Conservation (phyloP, 2,113 vertebrate genomes). For the Ciconia boyciana region DNA sequence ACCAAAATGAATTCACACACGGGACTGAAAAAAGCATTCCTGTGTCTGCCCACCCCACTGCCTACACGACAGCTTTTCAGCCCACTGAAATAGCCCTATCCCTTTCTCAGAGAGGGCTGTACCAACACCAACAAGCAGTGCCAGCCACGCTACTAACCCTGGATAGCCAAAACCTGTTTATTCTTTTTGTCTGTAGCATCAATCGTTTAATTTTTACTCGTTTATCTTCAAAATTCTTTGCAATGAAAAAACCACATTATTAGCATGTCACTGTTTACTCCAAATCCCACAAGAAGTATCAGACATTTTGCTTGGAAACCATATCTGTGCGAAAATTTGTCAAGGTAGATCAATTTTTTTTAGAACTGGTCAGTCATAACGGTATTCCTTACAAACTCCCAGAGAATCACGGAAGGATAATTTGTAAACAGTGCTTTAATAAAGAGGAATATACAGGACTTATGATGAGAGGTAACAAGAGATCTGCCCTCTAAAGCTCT, state of each 20-base stretch:
- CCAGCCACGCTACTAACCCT: background rate
- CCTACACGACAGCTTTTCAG: background rate
- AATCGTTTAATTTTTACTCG: background rate
- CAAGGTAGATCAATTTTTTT: background rate
- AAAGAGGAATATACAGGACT: background rate
- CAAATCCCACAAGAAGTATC: background rate
- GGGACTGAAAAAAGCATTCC: background rate
- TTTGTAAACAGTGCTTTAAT: conserved; percentile 9
- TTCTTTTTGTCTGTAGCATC: background rate
- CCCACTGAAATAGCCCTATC: background rate
- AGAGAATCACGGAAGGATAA: background rate
- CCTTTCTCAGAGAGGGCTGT: background rate
- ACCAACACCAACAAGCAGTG: background rate
- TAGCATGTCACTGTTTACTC: background rate
- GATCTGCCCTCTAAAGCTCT: background rate
- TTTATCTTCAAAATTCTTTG: background rate
- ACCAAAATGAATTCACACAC: background rate
- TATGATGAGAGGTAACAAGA: background rate
- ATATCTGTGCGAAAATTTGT: background rate
- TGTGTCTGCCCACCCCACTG: background rate
- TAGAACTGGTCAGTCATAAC: background rate
- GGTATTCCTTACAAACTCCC: background rate
- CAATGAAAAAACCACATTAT: background rate
- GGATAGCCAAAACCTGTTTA: background rate
- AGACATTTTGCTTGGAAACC: background rate